Conservation (phyloP, 2,888 invertebrate genomes). For the Scaptomyza cyrtandrae region DNA sequence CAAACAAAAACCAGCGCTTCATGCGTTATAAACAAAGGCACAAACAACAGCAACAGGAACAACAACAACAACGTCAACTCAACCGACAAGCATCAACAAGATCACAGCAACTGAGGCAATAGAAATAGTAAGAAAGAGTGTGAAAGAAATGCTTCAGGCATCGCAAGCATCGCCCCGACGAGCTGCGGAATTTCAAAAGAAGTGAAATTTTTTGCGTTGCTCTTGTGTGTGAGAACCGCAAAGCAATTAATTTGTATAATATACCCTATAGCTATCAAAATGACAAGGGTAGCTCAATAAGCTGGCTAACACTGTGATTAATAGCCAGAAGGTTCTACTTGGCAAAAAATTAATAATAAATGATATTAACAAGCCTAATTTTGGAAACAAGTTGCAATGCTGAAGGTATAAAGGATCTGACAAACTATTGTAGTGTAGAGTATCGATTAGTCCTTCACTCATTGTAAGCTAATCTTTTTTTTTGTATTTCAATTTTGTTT, state of each 20-base stretch:
- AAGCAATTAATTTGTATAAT: constrained; percentile 74
- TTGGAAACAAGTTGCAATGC: no score
- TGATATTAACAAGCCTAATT: neutral
- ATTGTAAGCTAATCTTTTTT: constrained; percentile 5
- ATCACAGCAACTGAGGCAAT: constrained; percentile 51
- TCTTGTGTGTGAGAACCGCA: constrained; percentile 73
- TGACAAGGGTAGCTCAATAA: constrained; percentile 11
- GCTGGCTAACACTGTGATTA: neutral
- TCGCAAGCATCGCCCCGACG: constrained; percentile 38
- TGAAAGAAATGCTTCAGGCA: constrained; percentile 68
- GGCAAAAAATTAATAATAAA: neutral
- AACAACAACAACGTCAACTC: constrained; percentile 44
- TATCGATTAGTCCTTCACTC: constrained; percentile 31
- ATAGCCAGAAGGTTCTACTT: neutral
- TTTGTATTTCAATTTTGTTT: constrained; percentile 2
- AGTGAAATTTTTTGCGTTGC: constrained; percentile 76
- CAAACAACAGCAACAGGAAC: constrained; percentile 17
- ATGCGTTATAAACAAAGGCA: constrained; percentile 66
- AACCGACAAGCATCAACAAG: constrained; percentile 36
- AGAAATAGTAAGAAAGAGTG: constrained; percentile 69
- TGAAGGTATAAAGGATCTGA: no score
- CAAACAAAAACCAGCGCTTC: constrained; percentile 35
- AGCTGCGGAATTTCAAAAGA: constrained; percentile 78
- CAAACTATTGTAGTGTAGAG: constrained; percentile 35
- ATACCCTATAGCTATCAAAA: constrained; percentile 55